Conservation (phyloP, 2,113 vertebrate species). For the Mustela lutreola region DNA sequence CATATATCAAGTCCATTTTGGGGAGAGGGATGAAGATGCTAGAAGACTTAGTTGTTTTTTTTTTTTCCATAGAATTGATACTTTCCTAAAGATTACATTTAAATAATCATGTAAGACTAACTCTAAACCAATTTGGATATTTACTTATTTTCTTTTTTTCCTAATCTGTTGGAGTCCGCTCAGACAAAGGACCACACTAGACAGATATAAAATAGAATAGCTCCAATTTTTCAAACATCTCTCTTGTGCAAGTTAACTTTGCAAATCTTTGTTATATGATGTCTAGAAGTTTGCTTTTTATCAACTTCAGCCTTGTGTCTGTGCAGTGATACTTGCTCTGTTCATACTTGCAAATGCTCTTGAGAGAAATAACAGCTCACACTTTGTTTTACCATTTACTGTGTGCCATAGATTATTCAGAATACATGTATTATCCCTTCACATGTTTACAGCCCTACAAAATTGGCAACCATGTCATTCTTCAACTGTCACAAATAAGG, state of each 20-base stretch:
- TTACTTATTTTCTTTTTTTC: background rate
- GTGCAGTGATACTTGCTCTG: background rate
- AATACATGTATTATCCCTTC: background rate
- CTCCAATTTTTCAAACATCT: background rate
- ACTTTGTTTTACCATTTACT: background rate
- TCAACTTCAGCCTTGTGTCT: background rate
- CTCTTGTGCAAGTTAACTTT: background rate
- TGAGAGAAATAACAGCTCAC: background rate
- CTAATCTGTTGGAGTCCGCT: background rate
- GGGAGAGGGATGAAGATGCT: background rate
- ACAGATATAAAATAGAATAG: background rate
- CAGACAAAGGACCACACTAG: background rate
- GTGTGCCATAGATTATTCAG: background rate
- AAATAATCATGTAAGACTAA: background rate
- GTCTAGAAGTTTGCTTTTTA: background rate
- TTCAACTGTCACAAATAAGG: background rate
- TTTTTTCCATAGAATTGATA: background rate
- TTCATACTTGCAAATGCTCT: background rate
- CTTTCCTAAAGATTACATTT: background rate
- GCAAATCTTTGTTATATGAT: too few species aligned
- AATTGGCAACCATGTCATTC: background rate
- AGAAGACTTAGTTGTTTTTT: background rate
- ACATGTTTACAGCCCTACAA: background rate
- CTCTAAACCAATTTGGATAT: background rate
- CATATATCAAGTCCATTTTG: background rate